Percentiles rank a stretch among this genome's conserved stretches.
Conservation (phyloP, 2,797 vertebrate genomes). For the Gallinago stenura region DNA sequence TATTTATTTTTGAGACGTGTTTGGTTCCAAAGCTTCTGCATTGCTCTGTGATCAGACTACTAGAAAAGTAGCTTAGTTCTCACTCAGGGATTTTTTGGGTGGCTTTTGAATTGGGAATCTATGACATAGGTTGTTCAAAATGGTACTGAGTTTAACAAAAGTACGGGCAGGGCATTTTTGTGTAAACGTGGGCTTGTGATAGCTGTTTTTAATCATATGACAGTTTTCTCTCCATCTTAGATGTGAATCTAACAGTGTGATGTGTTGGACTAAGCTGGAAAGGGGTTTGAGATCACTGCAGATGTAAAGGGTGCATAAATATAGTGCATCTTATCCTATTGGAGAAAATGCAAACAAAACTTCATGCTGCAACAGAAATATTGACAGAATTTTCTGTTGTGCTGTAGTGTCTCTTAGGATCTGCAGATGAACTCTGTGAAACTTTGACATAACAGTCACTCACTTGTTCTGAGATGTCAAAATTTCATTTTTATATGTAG, state of each 20-base stretch:
- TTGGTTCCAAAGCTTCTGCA: not conserved
- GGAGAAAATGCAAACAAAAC: not conserved
- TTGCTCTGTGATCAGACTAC: not conserved
- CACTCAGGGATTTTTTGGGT: not conserved
- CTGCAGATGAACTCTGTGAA: not conserved
- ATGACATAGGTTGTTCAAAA: not conserved
- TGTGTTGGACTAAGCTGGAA: not conserved
- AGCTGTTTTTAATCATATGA: not conserved
- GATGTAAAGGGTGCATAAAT: not conserved
- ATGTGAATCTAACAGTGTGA: not conserved
- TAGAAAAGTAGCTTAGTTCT: not conserved
- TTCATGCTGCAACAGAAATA: not conserved
- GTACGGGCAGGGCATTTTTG: not conserved
- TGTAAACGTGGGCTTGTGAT: not conserved
- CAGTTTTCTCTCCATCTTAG: not conserved
- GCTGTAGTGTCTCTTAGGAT: not conserved
- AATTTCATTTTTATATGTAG: not conserved
- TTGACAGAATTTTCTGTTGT: not conserved
- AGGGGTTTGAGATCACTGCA: not conserved
- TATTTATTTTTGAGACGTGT: not conserved
- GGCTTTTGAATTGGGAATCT: not conserved
- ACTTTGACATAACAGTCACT: not conserved
- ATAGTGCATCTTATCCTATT: not conserved
- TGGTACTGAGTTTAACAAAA: not conserved
- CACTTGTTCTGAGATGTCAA: not conserved